Conservation (phyloP, 2,113 vertebrate genomes). For the Hippocampus mohnikei region DNA sequence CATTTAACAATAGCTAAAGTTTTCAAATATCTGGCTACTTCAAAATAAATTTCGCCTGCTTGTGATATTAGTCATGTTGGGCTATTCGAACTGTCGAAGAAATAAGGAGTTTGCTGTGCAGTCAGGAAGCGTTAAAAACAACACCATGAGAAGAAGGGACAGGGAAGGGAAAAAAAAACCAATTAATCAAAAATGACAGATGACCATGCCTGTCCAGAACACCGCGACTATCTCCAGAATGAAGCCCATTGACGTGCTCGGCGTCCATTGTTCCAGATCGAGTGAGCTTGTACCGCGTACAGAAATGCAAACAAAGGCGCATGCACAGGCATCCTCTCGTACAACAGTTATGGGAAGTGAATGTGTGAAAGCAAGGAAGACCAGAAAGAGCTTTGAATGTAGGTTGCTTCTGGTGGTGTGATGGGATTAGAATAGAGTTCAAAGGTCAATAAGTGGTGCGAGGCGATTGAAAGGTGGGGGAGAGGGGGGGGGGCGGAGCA, state of each 20-base stretch:
- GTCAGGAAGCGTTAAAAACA: too few species aligned
- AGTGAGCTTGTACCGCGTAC: constrained; percentile 26
- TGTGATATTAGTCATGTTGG: too few species aligned
- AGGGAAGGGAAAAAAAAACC: too few species aligned
- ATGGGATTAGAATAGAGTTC: constrained; percentile 30
- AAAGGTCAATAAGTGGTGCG: constrained; percentile 24
- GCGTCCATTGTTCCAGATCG: constrained; percentile 56
- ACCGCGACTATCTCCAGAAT: constrained; percentile 66
- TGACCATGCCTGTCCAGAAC: constrained; percentile 55
- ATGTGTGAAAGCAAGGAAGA: constrained; percentile 37
- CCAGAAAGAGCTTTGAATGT: constrained; percentile 40
- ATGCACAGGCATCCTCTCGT: constrained; percentile 17
- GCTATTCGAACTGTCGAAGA: too few species aligned
- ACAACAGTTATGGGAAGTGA: constrained; percentile 59
- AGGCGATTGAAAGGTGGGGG: neutral
- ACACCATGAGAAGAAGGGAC: neutral
- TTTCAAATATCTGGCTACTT: neutral
- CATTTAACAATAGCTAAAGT: too few species aligned
- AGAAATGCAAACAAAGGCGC: constrained; percentile 13
- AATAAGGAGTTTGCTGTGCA: too few species aligned
- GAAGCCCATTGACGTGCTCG: constrained; percentile 58
- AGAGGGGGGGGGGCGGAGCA: too few species aligned
- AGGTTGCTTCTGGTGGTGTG: constrained; percentile 1
- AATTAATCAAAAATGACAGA: constrained; percentile 23
- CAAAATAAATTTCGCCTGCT: too few species aligned